Evolutionary conservation across 2,888 invertebrate genomes (phyloP), one percentile per base, ranked within the genome.

Genomic region (Cephus pygmeus): DNA sequence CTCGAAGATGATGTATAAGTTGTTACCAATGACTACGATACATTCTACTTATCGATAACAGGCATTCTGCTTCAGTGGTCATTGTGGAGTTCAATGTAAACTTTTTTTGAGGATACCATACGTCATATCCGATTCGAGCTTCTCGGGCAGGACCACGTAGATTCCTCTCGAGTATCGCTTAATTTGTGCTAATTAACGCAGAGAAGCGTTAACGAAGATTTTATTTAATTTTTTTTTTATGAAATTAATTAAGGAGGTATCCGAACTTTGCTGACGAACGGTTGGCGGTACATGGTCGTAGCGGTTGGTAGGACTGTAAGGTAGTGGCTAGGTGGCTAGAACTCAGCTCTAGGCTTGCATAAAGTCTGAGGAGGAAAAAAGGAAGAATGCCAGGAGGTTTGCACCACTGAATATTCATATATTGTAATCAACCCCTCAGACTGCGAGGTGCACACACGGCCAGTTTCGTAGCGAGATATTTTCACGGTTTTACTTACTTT

Each of bases 321-420:
- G 81, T 80, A 77, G 81, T 79, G 78, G 77, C 79, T 77, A 80
- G 76, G 74, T 73, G 79, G 81, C 73, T 56, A 75, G 76, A 69
- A 80, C 75, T 80, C 36, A 75, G 73, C 56, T 77, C 71, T 77
- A 31, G 31, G 74, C 40, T 35, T 31, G 35, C 34, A 75, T 77
- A 76, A 78, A 78, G 76, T 74, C 33, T 35, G 78, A 69, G 78
- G 76, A 73, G 31, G 69, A 40, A 69, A 36, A 73, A 77, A 79
- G 80, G 81, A 77, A 80, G 82, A 85, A 85, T 83, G 80, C 83
- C 80, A 84, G 82, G 81, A 81, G 82, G 80, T 84, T 85, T 82
- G 85, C 85, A 81, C 83, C 85, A 79, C 83, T 91, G 90, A 91
- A 91, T 91, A 91, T 91, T 91, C 90, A 91, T 91, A 86, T 90